These are phyloP conservation scores for Hyposoter didymator DNA, from an alignment of 2,888 invertebrate species.

Conservation along the genomic window DNA sequence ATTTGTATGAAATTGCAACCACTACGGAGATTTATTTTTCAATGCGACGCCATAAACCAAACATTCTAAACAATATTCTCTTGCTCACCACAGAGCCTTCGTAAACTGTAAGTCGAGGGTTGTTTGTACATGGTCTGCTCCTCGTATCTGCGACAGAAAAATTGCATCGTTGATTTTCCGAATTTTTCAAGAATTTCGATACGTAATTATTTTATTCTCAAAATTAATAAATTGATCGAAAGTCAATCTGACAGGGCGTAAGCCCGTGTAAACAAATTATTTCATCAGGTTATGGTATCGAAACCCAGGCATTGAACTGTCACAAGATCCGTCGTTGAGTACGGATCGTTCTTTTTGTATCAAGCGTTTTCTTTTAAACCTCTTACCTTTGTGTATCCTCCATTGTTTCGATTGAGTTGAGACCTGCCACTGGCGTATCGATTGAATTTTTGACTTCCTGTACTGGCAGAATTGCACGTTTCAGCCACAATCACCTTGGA, in stretches of 20 bases:
- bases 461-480: constrained; percentile 68
- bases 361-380: constrained; percentile 29
- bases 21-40: not conserved
- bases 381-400: constrained; percentile 79
- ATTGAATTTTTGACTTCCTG: constrained; percentile 57
- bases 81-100: constrained; percentile 69
- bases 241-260: not conserved
- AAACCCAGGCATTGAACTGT: not conserved
- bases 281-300: not conserved
- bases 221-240: not conserved
- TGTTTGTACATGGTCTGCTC: constrained; percentile 75
- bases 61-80: not conserved
- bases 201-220: too few relatives aligned
- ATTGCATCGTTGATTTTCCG: not conserved
- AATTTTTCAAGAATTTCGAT: not conserved
- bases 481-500: constrained; percentile 78
- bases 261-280: not conserved
- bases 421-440: constrained; percentile 52
- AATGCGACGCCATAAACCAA: not conserved
- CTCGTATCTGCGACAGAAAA: constrained; percentile 74
- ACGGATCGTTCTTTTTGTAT: not conserved
- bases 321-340: not conserved
- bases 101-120: constrained; percentile 70
- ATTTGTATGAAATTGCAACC: too few relatives aligned
- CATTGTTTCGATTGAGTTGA: constrained; percentile 74